Evolutionary conservation across 1,140 invertebrate species (phyloP).

Genomic region (Ptiloglossa arizonensis): DNA sequence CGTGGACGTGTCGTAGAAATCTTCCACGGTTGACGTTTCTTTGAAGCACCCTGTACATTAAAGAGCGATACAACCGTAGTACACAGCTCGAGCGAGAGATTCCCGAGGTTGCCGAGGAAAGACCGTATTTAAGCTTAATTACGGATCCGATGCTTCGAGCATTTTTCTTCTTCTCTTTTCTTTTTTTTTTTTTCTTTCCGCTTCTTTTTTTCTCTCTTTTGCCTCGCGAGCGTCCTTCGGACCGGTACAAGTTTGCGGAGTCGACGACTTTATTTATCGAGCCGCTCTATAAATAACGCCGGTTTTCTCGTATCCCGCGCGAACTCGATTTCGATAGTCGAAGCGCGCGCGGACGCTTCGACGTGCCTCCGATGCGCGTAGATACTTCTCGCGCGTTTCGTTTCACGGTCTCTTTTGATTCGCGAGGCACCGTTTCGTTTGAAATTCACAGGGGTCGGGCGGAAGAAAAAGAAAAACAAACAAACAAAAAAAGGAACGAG

Average conservation of each 20-base stretch:
- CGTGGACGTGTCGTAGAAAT: too few species aligned
- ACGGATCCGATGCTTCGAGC: constrained; percentile 7
- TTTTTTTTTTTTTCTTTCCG: too few species aligned
- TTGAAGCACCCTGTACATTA: too few species aligned
- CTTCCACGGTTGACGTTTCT: too few species aligned
- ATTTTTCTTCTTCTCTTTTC: background rate
- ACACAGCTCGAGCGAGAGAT: constrained; percentile 35
- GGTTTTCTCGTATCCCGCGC: background rate
- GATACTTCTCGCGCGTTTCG: too few species aligned
- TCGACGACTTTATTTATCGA: background rate
- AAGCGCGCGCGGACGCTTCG: background rate
- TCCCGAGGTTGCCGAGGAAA: background rate
- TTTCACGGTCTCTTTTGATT: too few species aligned
- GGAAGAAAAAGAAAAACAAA: too few species aligned
- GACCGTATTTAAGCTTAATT: constrained; percentile 28
- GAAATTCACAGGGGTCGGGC: too few species aligned
- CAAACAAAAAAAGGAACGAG: too few species aligned
- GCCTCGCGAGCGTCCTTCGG: background rate
- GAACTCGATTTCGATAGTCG: background rate
- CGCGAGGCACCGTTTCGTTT: too few species aligned
- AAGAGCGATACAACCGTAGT: constrained; percentile 23
- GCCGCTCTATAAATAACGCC: constrained; percentile 5
- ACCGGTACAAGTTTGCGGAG: background rate
- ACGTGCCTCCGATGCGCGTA: too few species aligned
- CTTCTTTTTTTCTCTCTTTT: background rate